phyloP scores from a whole-genome alignment of 2,113 vertebrate genomes.

The Acrocephalus kingi region DNA sequence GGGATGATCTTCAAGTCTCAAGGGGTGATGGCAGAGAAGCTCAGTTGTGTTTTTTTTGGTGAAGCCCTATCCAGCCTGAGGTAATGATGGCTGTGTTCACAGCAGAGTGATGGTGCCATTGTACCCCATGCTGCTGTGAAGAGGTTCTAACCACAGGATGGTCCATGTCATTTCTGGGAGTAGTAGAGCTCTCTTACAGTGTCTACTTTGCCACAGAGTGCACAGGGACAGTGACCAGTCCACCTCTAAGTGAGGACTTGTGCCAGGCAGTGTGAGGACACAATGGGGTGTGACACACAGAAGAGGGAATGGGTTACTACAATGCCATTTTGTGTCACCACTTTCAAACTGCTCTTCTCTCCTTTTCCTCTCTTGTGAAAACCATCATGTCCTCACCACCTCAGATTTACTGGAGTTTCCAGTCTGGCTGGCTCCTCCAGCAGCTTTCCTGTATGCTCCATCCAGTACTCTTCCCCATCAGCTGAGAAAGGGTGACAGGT shows the following conservation, averaged over 20 bases:
- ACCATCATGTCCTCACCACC: background rate
- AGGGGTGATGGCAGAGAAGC: background rate
- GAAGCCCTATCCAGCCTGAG: background rate
- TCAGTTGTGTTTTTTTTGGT: rapidly evolving
- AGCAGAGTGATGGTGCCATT: background rate
- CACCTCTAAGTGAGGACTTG: background rate
- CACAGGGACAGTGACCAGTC: background rate
- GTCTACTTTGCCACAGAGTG: background rate
- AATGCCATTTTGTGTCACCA: background rate
- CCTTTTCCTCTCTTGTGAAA: background rate
- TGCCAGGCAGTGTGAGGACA: rapidly evolving
- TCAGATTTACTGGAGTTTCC: background rate
- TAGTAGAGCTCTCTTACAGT: background rate
- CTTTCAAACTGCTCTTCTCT: background rate
- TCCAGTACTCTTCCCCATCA: background rate
- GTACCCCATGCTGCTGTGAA: background rate
- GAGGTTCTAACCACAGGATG: background rate
- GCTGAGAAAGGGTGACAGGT: background rate
- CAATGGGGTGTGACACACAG: background rate
- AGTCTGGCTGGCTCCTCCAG: background rate
- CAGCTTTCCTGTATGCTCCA: background rate
- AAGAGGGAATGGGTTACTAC: background rate
- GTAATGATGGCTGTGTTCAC: background rate
- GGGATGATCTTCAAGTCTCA: background rate
- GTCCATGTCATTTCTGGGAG: background rate